Base-by-base conservation (phyloP, 2,113 vertebrate genomes). In the Jacana jacana region DNA sequence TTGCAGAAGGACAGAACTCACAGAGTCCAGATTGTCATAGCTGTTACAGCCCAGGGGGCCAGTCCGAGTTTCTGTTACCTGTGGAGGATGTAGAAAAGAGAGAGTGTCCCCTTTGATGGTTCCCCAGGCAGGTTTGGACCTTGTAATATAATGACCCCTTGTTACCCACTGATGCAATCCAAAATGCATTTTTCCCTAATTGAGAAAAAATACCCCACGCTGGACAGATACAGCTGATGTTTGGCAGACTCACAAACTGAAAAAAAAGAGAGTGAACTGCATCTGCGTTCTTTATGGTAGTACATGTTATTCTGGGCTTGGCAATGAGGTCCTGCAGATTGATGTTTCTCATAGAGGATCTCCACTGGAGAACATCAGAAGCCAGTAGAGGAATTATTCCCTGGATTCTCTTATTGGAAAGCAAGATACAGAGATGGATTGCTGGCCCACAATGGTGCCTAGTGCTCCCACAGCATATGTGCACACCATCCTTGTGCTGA, bases 21-120 rank as follows among this genome's bases (percentile, higher is more conserved):
- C 99, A 49, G 99, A 99, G 98, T 99, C 99, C 98, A 99, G 99
- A 98, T 99, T 99, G 98, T 99, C 99, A 31, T 99, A 99, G 98
- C 99, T 99, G 98, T 99, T 99, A 98, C 99, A 99, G 95, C 99
- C 99, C 97, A 99, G 97, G 5, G 99, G 99, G 70, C 99, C 99
- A 1, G 99, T 99, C 89, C 99, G 99, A 64, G 99, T 99, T 98
- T 99, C 99, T 44, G 99, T 99, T 96, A 99, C 99, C 99, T 99
- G 72, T 3, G 64, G 78, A 73, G 80, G 49, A 55, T 77, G 61
- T 3, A 89, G 40, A 76, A 72, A 89, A 95, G 28, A 92, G 66
- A 91, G 15, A 77, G 33, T 13, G 8, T 66, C 40, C 30, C 46
- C 23, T 52, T 82, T 19, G 22, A 42, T 7, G n/a, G 31, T 70